Evolutionary conservation across 2,888 invertebrate species (phyloP), one percentile per base, ranked within the genome.

Genomic region (Heliconius charithonia): DNA sequence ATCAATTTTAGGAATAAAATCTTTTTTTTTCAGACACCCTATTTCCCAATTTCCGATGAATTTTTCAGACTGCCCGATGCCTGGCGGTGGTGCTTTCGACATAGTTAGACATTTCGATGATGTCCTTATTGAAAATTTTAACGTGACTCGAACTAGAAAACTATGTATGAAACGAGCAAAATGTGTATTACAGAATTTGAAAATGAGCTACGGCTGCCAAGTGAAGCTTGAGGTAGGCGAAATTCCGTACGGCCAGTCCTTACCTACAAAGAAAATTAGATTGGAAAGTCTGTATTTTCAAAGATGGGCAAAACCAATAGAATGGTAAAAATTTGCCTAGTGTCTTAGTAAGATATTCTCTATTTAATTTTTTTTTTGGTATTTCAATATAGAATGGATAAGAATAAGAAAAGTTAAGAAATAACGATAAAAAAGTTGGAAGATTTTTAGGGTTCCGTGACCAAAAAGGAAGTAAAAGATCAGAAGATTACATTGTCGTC

Each of bases 201-300:
- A 45, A 41, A 69, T 45, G 69, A 45, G 25, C 9, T 16, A 41
- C 69, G 41, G n/a, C 45, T 41, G 69, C 41, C 69, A 69, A 45
- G 69, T 16, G 25, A 69, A 41, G 69, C 69, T 45, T 16, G 16
- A 69, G 16, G 16, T 45, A 25, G 69, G 41, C 69, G 45, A 41
- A 69, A 69, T 69, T 69, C 69, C 25, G 9, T 45, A 37, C 41
- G 67, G 37, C 13, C 3, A 67, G 41, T 41, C n/a, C 41, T 67
- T n/a, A 12, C n/a, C n/a, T 59, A 67, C 25, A 67, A n/a, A 41
- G 67, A 41, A 67, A 67, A 67, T 67, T 67, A 41, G 19, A 41
- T 41, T 25, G 16, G 25, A 67, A n/a, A n/a, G n/a, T 7, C 37
- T 67, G 41, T n/a, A 16, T 41, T 67, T 37, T 67, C 37, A 67